These are phyloP conservation scores for Ophioninae sp. DNA, from an alignment of 2,888 invertebrate species.

Conservation along the genomic window DNA sequence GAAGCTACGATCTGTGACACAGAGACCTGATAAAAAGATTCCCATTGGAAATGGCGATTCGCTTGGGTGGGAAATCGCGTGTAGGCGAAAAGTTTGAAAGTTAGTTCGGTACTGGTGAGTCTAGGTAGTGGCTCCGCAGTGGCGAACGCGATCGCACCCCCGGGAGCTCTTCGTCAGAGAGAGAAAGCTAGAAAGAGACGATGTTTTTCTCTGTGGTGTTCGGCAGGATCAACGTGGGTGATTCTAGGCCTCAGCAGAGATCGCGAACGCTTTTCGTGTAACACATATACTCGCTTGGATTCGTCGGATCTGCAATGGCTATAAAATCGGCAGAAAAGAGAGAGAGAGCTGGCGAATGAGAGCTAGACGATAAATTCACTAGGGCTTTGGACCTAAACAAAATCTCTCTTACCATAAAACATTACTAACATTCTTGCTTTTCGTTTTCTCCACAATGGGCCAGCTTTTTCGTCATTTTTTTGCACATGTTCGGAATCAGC, in stretches of 20 bases:
- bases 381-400: conserved; percentile 58
- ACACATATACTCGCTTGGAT: conserved; percentile 37
- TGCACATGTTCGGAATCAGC: conserved; percentile 22
- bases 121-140: conserved; percentile 71
- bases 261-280: conserved; percentile 57
- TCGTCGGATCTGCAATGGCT: conserved; percentile 50
- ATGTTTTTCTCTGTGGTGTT: conserved; percentile 57
- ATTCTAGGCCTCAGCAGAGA: conserved; percentile 32
- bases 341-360: conserved; percentile 24
- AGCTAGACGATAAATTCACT: conserved; percentile 57
- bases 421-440: conserved; percentile 60
- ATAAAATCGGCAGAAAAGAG: conserved; percentile 11
- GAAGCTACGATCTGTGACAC: no score
- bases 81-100: conserved; percentile 4
- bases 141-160: conserved; percentile 72
- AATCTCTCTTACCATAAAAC: conserved; percentile 62
- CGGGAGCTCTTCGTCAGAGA: conserved; percentile 74
- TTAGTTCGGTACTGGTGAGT: not conserved
- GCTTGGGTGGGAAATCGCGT: not conserved
- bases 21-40: not conserved
- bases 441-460: conserved; percentile 48
- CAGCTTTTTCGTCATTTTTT: conserved; percentile 26
- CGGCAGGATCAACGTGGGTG: conserved; percentile 30
- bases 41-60: not conserved
- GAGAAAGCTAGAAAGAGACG: conserved; percentile 20